phyloP scores from a whole-genome alignment of 2,888 invertebrate species.

The Uropetala carovei region DNA sequence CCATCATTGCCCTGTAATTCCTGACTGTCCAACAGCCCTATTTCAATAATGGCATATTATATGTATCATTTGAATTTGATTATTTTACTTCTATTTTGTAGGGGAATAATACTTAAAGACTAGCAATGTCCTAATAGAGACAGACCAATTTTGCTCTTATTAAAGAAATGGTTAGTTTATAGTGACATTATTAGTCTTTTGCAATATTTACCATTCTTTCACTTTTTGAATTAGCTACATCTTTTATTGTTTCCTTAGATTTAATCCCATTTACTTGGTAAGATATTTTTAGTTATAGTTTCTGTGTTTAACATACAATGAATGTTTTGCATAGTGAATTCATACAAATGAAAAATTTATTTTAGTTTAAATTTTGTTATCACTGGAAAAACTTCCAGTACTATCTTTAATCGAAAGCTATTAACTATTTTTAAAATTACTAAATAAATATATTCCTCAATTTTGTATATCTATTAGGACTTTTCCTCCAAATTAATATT shows the following conservation, averaged over 20 bases:
- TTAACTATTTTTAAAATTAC: not conserved
- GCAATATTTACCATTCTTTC: constrained; percentile 21
- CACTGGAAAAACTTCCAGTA: not conserved
- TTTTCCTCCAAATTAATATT: not conserved
- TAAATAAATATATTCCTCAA: constrained; percentile 17
- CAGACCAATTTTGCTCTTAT: not conserved
- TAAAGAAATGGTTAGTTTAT: constrained; percentile 10
- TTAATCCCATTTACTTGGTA: constrained; percentile 27
- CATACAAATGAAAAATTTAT: not conserved
- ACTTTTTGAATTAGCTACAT: constrained; percentile 10
- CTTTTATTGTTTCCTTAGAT: not conserved
- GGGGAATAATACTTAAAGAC: not conserved
- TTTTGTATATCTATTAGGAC: not conserved
- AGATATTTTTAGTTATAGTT: constrained; percentile 53
- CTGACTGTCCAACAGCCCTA: constrained; percentile 44
- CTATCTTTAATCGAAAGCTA: not conserved
- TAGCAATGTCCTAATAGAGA: constrained; percentile 19
- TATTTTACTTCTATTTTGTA: not conserved
- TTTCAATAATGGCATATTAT: not conserved
- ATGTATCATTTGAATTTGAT: not conserved
- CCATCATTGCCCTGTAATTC: constrained; percentile 50
- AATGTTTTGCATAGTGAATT: constrained; percentile 27
- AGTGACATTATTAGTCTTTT: not conserved
- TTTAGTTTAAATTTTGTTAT: constrained; percentile 45
- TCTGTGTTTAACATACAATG: constrained; percentile 23